These are phyloP conservation scores for Beroe ovata DNA, from an alignment of 37 sponge, comb jelly and placozoan genomes.

Conservation along the genomic window DNA sequence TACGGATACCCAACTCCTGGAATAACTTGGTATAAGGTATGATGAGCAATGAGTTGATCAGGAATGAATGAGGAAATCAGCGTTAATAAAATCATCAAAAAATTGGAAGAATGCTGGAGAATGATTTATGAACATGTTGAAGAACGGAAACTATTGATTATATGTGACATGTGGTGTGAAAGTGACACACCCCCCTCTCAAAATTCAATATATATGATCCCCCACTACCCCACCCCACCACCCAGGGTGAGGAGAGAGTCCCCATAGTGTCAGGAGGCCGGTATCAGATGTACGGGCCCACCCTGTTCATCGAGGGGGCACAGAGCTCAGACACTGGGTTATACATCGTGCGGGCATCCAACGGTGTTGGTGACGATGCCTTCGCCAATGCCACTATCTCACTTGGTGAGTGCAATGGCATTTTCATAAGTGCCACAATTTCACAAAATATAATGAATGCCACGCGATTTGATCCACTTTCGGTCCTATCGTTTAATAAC, in stretches of 20 bases:
- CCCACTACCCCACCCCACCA: not conserved
- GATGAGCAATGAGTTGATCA: too few relatives aligned
- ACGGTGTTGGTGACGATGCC: slow-evolving; percentile 27
- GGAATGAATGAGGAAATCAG: too few relatives aligned
- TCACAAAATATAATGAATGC: too few relatives aligned
- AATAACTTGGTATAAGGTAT: slow-evolving; percentile 52
- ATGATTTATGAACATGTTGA: too few relatives aligned
- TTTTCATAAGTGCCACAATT: too few relatives aligned
- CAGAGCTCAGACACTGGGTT: slow-evolving; percentile 60
- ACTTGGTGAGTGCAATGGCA: slow-evolving; percentile 37
- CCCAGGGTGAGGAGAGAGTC: slow-evolving; percentile 31
- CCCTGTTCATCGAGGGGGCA: slow-evolving; percentile 28
- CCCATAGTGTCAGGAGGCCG: slow-evolving; percentile 30
- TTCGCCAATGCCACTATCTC: slow-evolving; percentile 62
- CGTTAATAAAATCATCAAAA: too few relatives aligned
- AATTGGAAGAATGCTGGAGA: too few relatives aligned
- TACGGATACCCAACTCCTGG: slow-evolving; percentile 47
- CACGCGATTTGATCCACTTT: too few relatives aligned
- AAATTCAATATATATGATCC: not conserved
- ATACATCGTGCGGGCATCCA: slow-evolving; percentile 38
- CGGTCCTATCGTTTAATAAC: too few relatives aligned
- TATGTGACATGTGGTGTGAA: too few relatives aligned
- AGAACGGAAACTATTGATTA: too few relatives aligned
- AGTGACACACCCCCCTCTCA: too few relatives aligned
- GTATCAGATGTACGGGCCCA: not conserved